Evolutionary conservation across 1,140 invertebrate genomes (phyloP), one percentile per base, ranked within the genome.

Genomic region (Bombus confusus): DNA sequence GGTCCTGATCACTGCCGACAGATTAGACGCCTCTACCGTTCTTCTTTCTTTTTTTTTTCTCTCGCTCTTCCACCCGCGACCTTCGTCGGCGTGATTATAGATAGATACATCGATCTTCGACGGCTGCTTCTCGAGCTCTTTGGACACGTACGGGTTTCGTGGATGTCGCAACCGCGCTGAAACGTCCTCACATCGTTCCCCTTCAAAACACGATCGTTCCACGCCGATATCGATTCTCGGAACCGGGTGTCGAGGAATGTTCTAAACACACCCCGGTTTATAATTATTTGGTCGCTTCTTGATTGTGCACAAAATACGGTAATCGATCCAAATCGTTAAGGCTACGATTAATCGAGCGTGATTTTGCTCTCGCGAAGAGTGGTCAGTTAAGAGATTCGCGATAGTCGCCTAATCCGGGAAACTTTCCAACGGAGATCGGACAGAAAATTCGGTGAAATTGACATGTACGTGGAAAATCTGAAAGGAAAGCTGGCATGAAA

Each of bases 1-100:
- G 91, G 86, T 93, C 93, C 91, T 93, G 95, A 95, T 95, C 93
- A 93, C 91, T 92, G 94, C 94, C 94, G 93, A 94, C 93, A 95
- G 95, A 95, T 95, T 95, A 94, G 90, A 92, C 89, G 91, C 89
- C 80, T 83, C 83, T 77, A 83, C 83, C 69, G 47, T 79, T 59
- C 69, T 59, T 73, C 84, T 59, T 86, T 86, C 80, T 76, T 68
- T 66, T 39, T 43, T 69, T 66, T 79, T 72, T 72, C 28, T 39
- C 31, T 43, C 15, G 12, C 68, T 37, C 73, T 25, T 72, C 47
- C 59, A 41, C 31, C 71, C 79, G 72, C 84, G 79, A 81, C 77
- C 83, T 80, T 85, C 83, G 83, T 62, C 68, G 66, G 83, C 78
- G 83, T 85, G 83, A 85, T 85, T 85, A 85, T 71, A 80, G 83